These are phyloP conservation scores for Geococcyx californianus DNA, from an alignment of 2,113 vertebrate species.

Conservation along the genomic window DNA sequence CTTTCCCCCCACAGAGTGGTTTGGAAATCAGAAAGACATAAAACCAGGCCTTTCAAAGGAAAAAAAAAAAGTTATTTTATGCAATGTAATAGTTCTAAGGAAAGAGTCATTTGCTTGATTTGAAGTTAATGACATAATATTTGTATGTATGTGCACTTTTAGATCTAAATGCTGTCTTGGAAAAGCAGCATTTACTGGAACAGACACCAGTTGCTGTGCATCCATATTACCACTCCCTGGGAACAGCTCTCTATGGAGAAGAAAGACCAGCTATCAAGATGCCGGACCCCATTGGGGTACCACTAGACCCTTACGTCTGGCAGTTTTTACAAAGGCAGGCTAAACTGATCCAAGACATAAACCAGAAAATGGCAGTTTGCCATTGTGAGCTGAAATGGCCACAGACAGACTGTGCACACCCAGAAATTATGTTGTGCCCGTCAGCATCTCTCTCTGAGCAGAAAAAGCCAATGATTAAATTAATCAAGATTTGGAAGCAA, in stretches of 20 bases:
- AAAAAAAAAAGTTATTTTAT: background rate
- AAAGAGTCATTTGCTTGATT: background rate
- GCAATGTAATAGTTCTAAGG: background rate
- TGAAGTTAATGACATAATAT: background rate
- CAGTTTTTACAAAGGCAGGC: slow-evolving; percentile 72
- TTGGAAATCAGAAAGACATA: background rate
- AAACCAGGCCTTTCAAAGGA: background rate
- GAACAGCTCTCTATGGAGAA: slow-evolving; percentile 82
- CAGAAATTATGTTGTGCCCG: slow-evolving; percentile 74
- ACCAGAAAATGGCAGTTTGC: slow-evolving; percentile 61
- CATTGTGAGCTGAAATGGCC: slow-evolving; percentile 79
- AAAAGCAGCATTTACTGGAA: slow-evolving; percentile 72
- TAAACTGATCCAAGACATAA: slow-evolving; percentile 61
- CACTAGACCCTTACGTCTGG: slow-evolving; percentile 72
- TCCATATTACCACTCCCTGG: slow-evolving; percentile 82
- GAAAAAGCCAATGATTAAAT: slow-evolving; percentile 30
- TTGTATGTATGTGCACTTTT: background rate
- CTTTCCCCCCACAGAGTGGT: background rate
- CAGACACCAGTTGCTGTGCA: slow-evolving; percentile 73
- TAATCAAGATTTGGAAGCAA: slow-evolving; percentile 76
- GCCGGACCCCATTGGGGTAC: slow-evolving; percentile 73
- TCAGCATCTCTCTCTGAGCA: slow-evolving; percentile 60
- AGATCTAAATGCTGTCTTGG: slow-evolving; percentile 45
- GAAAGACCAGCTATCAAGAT: slow-evolving; percentile 76
- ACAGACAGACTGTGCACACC: background rate